Evolutionary conservation across 2,113 vertebrate species (phyloP).

Genomic region (Pluvianellus socialis): DNA sequence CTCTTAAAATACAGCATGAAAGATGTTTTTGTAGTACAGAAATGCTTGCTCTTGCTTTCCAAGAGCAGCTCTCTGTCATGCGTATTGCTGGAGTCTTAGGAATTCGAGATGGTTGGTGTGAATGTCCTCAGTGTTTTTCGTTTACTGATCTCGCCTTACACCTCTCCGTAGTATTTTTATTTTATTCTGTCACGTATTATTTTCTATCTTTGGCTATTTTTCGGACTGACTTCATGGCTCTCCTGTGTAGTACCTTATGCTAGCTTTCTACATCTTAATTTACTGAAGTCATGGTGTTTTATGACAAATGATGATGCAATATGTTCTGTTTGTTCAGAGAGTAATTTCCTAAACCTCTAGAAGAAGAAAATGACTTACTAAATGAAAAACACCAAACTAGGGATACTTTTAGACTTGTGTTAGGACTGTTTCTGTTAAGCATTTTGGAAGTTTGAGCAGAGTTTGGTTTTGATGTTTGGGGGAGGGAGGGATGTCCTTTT

Average conservation of each 20-base stretch:
- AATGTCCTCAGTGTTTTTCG: neutral
- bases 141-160: neutral
- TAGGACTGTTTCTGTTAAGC: neutral
- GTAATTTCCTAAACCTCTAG: neutral
- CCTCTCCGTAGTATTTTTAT: neutral
- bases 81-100: neutral
- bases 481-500: neutral
- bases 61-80: neutral
- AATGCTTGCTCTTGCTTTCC: neutral
- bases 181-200: neutral
- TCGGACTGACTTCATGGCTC: neutral
- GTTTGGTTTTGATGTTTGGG: neutral
- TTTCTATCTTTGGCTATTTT: neutral
- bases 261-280: neutral
- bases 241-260: neutral
- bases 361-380: neutral
- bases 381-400: neutral
- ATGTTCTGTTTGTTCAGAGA: neutral
- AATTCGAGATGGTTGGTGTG: neutral
- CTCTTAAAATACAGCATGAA: neutral
- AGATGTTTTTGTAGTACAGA: neutral
- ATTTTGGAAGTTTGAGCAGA: neutral
- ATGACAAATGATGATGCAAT: neutral
- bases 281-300: neutral
- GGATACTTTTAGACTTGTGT: neutral